A percentile compares a stretch with the other conserved stretches of the same genome.
phyloP scores from a whole-genome alignment of 2,888 invertebrate species.

The Aphrophora alni region DNA sequence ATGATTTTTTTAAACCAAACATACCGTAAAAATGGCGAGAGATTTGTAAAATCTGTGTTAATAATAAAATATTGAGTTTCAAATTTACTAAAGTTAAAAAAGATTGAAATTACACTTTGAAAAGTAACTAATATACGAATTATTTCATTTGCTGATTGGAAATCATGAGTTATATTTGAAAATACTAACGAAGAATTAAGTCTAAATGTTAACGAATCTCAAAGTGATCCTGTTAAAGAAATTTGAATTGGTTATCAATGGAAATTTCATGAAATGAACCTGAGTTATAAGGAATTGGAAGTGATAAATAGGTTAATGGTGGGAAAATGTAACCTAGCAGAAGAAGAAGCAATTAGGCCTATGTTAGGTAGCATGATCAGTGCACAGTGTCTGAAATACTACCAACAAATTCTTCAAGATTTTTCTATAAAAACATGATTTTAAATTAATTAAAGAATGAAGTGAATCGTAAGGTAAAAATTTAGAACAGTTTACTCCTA shows the following conservation, averaged over 20 bases:
- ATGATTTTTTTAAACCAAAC: neutral
- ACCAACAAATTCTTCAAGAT: neutral
- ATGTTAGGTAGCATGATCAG: neutral
- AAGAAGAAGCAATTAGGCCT: neutral
- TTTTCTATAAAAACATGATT: neutral
- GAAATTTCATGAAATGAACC: neutral
- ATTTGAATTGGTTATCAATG: neutral
- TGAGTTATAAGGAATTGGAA: neutral
- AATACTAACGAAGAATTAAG: neutral
- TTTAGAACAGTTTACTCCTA: too few species aligned
- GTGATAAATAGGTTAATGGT: neutral
- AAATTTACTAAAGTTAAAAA: neutral
- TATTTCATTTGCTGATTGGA: neutral
- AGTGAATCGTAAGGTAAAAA: too few species aligned
- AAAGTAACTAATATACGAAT: neutral
- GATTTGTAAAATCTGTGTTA: neutral
- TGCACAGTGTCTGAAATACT: neutral
- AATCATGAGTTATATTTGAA: neutral
- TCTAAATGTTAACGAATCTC: neutral
- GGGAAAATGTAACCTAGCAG: neutral
- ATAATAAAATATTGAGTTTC: neutral
- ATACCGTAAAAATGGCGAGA: neutral
- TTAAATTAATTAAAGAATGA: too few species aligned
- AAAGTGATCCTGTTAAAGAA: neutral
- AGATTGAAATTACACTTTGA: neutral